phyloP scores from a whole-genome alignment of 2,888 invertebrate species.

The Isoperla grammatica region DNA sequence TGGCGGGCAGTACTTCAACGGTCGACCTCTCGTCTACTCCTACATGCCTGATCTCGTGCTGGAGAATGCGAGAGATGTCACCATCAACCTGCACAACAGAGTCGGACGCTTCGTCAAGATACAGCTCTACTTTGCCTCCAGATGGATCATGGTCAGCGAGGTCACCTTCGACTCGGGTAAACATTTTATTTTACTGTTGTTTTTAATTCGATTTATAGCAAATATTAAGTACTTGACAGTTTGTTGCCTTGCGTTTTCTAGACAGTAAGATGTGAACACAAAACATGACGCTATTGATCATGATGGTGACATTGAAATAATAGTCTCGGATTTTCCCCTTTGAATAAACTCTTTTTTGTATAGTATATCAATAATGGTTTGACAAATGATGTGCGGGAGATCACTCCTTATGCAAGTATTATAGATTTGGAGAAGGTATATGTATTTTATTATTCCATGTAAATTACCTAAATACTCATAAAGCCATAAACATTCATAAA shows the following conservation, averaged over 20 bases:
- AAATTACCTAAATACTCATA: too few relatives aligned
- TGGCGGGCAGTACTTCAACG: conserved; percentile 52
- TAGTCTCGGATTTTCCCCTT: too few relatives aligned
- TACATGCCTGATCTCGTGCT: conserved; percentile 56
- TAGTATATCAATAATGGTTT: too few relatives aligned
- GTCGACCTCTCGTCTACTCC: conserved; percentile 50
- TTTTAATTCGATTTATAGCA: neutral
- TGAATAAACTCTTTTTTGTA: too few relatives aligned
- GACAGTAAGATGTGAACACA: neutral
- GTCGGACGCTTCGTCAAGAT: conserved; percentile 57
- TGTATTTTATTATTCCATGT: too few relatives aligned
- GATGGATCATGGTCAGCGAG: conserved; percentile 69
- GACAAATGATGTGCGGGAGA: too few relatives aligned
- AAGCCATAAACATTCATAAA: too few relatives aligned
- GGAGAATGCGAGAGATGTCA: conserved; percentile 62
- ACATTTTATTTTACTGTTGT: neutral
- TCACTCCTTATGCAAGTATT: too few relatives aligned
- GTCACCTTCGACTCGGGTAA: conserved; percentile 55
- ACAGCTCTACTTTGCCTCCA: conserved; percentile 58
- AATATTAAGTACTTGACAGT: too few relatives aligned
- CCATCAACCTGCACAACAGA: conserved; percentile 55
- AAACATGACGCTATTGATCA: neutral
- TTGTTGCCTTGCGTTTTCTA: too few relatives aligned
- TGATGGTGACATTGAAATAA: too few relatives aligned
- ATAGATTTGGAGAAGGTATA: too few relatives aligned